A percentile compares a stretch with the other conserved stretches of the same genome.
These are phyloP conservation scores for Chelmon rostratus DNA, from an alignment of 2,797 vertebrate genomes.

Conservation along the genomic window DNA sequence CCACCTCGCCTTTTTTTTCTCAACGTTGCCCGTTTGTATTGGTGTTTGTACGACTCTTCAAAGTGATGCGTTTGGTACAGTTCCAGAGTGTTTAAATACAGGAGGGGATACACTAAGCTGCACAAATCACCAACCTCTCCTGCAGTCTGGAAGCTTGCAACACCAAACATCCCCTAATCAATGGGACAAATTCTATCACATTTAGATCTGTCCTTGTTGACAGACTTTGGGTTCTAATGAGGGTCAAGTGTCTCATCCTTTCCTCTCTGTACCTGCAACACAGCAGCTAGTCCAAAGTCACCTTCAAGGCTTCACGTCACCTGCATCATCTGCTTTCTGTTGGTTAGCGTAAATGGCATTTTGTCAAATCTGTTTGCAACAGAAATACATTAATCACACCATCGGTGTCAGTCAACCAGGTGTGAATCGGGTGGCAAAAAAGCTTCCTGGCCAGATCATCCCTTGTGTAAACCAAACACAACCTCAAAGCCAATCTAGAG, in stretches of 20 bases:
- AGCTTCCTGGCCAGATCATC: background rate
- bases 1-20: slow-evolving; percentile 13
- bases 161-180: slow-evolving; percentile 15
- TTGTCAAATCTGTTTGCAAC: background rate
- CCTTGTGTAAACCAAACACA: background rate
- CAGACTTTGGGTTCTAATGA: slow-evolving; percentile 12
- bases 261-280: background rate
- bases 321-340: background rate
- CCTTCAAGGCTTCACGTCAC: background rate
- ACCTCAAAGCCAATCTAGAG: background rate
- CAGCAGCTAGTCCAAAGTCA: background rate
- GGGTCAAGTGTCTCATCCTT: background rate
- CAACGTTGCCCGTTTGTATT: background rate
- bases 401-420: background rate
- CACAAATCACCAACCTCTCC: slow-evolving; percentile 34
- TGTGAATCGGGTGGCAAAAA: background rate
- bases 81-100: slow-evolving; percentile 15
- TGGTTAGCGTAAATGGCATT: background rate
- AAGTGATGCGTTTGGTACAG: slow-evolving; percentile 1
- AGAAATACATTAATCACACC: background rate
- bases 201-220: slow-evolving; percentile 1
- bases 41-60: background rate
- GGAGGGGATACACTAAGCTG: slow-evolving; percentile 24
- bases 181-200: slow-evolving; percentile 13
- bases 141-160: slow-evolving; percentile 1